Base-by-base conservation (phyloP, 1,140 invertebrate genomes). In the Episyrphus balteatus region DNA sequence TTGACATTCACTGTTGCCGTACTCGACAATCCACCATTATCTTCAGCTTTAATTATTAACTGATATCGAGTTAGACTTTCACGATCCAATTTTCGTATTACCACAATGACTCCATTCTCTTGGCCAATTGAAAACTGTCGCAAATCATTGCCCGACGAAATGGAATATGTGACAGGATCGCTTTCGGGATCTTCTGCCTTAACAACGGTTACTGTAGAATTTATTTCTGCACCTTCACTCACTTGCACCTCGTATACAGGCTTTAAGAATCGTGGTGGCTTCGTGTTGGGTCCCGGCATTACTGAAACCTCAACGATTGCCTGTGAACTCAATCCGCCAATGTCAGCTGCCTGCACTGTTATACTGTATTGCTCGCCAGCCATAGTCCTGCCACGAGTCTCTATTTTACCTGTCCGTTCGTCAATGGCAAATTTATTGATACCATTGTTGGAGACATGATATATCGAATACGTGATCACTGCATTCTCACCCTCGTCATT, bases 401-500 rank as follows among this genome's bases (percentile, higher is more conserved):
- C 79, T 58, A 93, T 81, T 31, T 82, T 72, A 15, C 89, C 89
- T 11, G 80, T 84, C 47, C 76, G 75, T n/a, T 82, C 77, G 59
- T 92, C 80, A 51, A 93, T 89, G 54, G 78, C 79, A 58, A 93
- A 93, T 64, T 88, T 90, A 43, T 82, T 83, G 32, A 77, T 74
- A 1, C 88, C 90, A 62, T 90, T 91, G 64, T 92, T 92, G 33
- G 87, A 90, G 5, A 92, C 86, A 67, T 92, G 88, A 61, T 88
- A 86, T 48, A 93, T 86, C 49, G 78, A 82, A 71, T 91, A 93
- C 7, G 78, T 79, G 42, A 92, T 77, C 40, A 80, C 76, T 1
- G 88, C 86, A 67, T 91, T 90, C 48, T 83, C 79, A 34, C 85
- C 88, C 55, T 83, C 80, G 61, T 93, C 89, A 54, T 87, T 87